These are phyloP conservation scores for Cacajao melanocephalus DNA, from an alignment of 2,797 vertebrate species.

Conservation along the genomic window DNA sequence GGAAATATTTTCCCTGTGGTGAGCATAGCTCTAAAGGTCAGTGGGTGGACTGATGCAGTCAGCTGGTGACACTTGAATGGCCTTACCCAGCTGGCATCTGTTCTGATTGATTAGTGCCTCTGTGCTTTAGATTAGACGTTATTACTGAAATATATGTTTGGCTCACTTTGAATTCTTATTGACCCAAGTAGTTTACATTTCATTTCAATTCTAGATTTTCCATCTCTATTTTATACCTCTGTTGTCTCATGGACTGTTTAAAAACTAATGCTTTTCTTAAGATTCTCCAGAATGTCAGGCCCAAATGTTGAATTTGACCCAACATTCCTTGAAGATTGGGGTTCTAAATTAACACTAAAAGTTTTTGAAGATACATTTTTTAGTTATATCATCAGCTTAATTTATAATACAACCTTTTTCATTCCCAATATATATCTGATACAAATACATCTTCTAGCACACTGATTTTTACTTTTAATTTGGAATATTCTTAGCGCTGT, in stretches of 20 bases:
- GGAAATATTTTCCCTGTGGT: not conserved
- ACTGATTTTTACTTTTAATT: constrained; percentile 32
- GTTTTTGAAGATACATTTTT: not conserved
- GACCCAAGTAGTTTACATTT: not conserved
- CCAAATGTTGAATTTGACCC: not conserved
- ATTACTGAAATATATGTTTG: not conserved
- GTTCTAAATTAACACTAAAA: constrained; percentile 2
- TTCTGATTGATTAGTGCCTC: not conserved
- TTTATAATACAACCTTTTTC: not conserved
- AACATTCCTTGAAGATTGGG: not conserved
- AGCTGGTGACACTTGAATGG: not conserved
- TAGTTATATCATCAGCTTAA: not conserved
- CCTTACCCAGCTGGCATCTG: not conserved
- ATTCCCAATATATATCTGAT: not conserved
- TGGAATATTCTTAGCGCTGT: not conserved
- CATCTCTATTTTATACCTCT: not conserved
- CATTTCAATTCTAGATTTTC: not conserved
- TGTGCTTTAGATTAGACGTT: not conserved
- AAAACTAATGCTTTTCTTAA: not conserved
- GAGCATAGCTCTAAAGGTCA: not conserved
- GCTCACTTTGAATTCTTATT: not conserved
- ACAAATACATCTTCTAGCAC: not conserved
- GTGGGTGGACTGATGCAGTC: not conserved
- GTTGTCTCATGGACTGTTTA: not conserved
- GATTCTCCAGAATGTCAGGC: not conserved